These are phyloP conservation scores for Pseudotriccus pelzelni DNA, from an alignment of 2,797 vertebrate species.

Conservation along the genomic window DNA sequence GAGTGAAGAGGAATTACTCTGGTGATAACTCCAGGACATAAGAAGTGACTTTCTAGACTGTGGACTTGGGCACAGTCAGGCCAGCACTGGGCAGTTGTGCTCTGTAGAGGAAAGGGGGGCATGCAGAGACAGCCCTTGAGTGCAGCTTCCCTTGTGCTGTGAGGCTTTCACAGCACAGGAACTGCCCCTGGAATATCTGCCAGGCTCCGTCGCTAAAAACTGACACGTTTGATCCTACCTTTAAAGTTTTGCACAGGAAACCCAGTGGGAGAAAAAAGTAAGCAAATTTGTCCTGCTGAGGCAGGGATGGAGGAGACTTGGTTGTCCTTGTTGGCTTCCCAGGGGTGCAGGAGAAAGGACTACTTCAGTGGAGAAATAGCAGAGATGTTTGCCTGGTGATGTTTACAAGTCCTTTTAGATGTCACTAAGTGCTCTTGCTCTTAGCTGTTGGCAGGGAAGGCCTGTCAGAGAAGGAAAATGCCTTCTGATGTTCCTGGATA, in stretches of 20 bases:
- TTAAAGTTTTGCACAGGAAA: not conserved
- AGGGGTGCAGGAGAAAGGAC: not conserved
- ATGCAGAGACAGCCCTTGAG: not conserved
- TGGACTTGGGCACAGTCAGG: not conserved
- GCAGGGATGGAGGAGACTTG: not conserved
- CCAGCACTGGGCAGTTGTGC: not conserved
- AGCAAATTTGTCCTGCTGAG: not conserved
- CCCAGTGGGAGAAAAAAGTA: not conserved
- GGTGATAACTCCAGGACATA: not conserved
- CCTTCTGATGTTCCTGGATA: slow-evolving; percentile 55
- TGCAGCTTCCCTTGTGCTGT: fast-evolving
- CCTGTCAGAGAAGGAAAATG: slow-evolving; percentile 57
- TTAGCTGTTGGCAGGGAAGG: slow-evolving; percentile 60
- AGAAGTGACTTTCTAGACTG: not conserved
- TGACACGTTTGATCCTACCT: not conserved
- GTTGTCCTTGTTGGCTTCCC: slow-evolving; percentile 30
- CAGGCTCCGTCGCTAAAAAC: not conserved
- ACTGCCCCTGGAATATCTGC: not conserved
- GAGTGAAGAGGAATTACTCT: not conserved
- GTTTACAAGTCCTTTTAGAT: slow-evolving; percentile 64
- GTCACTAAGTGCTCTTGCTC: slow-evolving; percentile 57
- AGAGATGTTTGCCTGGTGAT: not conserved
- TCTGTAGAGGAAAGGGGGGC: not conserved
- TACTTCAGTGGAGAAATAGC: not conserved
- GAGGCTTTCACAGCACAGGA: not conserved